Evolutionary conservation across 2,888 invertebrate species (phyloP), one percentile per base, ranked within the genome.

Genomic region (Noctua comes): DNA sequence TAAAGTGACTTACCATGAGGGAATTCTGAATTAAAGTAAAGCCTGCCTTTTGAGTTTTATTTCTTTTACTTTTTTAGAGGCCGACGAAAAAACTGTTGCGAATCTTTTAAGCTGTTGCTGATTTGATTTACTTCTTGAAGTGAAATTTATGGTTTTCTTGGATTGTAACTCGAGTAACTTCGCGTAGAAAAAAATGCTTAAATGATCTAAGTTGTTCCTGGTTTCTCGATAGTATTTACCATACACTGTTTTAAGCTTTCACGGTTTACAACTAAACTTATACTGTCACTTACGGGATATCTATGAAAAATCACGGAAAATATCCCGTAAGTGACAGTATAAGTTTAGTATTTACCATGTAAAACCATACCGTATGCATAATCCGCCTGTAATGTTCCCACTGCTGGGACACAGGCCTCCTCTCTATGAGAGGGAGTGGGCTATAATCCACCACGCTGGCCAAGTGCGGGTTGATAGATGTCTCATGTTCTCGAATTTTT

Each of bases 31-130:
- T 75, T 68, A 62, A 71, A 85, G 72, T 68, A 62, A 79, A 86
- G 75, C 73, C 66, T 65, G 72, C 75, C 72, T 68, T 79, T 77
- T 75, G 70, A 73, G 57, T 75, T 82, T 74, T 73, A 68, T 78
- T 78, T 73, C 27, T 31, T 69, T 57, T 64, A n/a, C 1, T 27
- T 48, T 77, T 74, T 75, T 68, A 59, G 16, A 69, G 64, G 16
- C 10, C 27, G 18, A 65, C 24, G 46, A 76, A 79, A 79, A 79
- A 51, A 18, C 54, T 40, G 36, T 57, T 54, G 5, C 13, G 27
- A 80, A 64, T 73, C 54, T 72, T 77, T 70, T 71, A 40, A 83
- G 78, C 43, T 48, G 48, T 57, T 43, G 46, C 65, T 62, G 46
- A 72, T 16, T 70, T 74, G 68, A 79, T 71, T 76, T n/a, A 51